phyloP scores from a whole-genome alignment of 2,797 vertebrate genomes.

The Oreonectes daqikongensis region DNA sequence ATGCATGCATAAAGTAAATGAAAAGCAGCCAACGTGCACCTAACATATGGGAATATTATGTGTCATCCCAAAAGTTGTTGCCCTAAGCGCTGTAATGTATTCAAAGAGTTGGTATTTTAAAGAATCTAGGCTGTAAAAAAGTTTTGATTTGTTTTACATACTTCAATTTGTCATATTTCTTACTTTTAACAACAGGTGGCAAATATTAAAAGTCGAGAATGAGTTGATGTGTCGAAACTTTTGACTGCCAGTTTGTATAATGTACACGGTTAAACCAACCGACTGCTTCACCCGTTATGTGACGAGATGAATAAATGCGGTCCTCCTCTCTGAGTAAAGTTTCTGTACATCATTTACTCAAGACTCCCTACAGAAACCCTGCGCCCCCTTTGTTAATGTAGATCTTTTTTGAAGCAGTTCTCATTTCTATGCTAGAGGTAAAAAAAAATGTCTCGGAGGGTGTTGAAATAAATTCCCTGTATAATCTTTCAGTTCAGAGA shows the following conservation, averaged over 20 bases:
- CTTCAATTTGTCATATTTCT: too few relatives aligned
- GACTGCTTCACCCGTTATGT: background rate
- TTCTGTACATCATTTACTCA: conserved; percentile 1
- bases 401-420: conserved; percentile 33
- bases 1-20: too few relatives aligned
- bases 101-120: too few relatives aligned
- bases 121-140: too few relatives aligned
- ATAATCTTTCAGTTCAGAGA: conserved; percentile 43
- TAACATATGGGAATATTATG: too few relatives aligned
- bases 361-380: background rate
- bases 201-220: background rate
- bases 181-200: background rate
- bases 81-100: too few relatives aligned
- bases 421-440: conserved; percentile 33
- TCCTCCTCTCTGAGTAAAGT: background rate
- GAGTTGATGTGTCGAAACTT: background rate
- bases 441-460: conserved; percentile 27
- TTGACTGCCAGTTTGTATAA: background rate
- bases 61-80: too few relatives aligned
- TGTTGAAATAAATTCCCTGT: conserved; percentile 42
- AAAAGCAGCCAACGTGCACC: too few relatives aligned
- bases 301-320: background rate
- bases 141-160: too few relatives aligned
- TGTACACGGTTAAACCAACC: background rate
- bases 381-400: conserved; percentile 26